A percentile compares a stretch with the other conserved stretches of the same genome.
Evolutionary conservation across 2,113 vertebrate species (phyloP).

Genomic region (Centropristis striata): DNA sequence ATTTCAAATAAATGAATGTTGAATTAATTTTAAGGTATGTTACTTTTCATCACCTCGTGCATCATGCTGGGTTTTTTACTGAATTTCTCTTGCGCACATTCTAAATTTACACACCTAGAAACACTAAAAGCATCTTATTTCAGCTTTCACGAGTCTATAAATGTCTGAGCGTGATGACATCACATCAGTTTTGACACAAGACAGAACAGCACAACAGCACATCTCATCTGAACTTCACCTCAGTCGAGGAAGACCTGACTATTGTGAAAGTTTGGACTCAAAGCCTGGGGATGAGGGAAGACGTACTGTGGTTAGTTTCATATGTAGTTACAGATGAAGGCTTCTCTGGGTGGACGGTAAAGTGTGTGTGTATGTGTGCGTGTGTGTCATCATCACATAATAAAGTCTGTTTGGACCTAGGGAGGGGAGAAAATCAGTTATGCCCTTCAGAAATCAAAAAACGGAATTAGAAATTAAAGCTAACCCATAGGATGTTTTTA

Average conservation of each 20-base stretch:
- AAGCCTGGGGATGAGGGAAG: slow-evolving; percentile 25
- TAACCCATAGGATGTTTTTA: slow-evolving; percentile 57
- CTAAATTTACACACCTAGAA: slow-evolving; percentile 20
- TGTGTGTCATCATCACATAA: slow-evolving; percentile 32
- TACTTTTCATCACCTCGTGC: slow-evolving; percentile 46
- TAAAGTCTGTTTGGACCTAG: slow-evolving; percentile 46
- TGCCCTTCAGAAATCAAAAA: slow-evolving; percentile 45
- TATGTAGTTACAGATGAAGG: slow-evolving; percentile 11
- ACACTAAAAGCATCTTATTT: slow-evolving; percentile 36
- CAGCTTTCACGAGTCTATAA: slow-evolving; percentile 5
- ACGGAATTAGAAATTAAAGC: slow-evolving; percentile 42
- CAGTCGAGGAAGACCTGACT: slow-evolving; percentile 73
- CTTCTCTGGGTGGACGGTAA: slow-evolving; percentile 23
- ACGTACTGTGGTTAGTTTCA: slow-evolving; percentile 27
- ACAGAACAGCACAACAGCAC: slow-evolving; percentile 37
- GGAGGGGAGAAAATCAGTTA: slow-evolving; percentile 42
- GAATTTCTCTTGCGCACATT: slow-evolving; percentile 33
- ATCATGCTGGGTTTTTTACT: slow-evolving; percentile 51
- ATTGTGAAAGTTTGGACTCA: slow-evolving; percentile 62
- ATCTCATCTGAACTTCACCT: slow-evolving; percentile 58
- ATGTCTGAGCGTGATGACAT: slow-evolving; percentile 23
- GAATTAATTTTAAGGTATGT: slow-evolving; percentile 65
- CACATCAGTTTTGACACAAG: slow-evolving; percentile 14
- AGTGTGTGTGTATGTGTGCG: slow-evolving; percentile 15
- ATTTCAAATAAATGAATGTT: slow-evolving; percentile 78